These are phyloP conservation scores for Acleris holmiana DNA, from an alignment of 2,888 invertebrate species.

Conservation along the genomic window DNA sequence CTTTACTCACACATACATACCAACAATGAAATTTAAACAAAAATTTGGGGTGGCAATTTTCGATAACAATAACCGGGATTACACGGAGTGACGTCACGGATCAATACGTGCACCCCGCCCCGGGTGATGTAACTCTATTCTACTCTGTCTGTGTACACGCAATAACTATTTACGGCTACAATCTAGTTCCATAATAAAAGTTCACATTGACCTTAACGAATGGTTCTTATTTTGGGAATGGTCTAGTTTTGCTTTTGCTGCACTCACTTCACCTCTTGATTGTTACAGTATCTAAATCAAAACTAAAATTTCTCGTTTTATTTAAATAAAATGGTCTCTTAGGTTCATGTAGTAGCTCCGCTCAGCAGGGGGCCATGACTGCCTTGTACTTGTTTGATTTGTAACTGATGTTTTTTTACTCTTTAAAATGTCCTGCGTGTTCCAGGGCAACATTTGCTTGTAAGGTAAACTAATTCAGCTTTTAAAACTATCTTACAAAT, in stretches of 20 bases:
- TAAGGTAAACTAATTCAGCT: no score
- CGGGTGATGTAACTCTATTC: slow-evolving; percentile 48
- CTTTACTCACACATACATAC: slow-evolving; percentile 24
- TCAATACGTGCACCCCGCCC: slow-evolving; percentile 46
- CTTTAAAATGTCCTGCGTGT: no score
- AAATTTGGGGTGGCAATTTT: slow-evolving; percentile 27
- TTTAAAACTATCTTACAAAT: background rate
- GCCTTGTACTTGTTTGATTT: no score
- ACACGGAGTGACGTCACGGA: slow-evolving; percentile 53
- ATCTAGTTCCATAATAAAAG: slow-evolving; percentile 33
- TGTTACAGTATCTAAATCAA: no score
- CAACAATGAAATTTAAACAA: slow-evolving; percentile 27
- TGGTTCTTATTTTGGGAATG: slow-evolving; percentile 17
- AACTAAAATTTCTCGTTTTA: no score
- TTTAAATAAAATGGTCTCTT: no score
- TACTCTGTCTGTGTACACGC: slow-evolving; percentile 39
- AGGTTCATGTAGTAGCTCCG: no score
- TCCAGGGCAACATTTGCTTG: no score
- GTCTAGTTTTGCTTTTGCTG: background rate
- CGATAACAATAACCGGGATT: slow-evolving; percentile 36
- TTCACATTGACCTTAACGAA: slow-evolving; percentile 35
- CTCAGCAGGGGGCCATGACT: no score
- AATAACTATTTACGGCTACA: slow-evolving; percentile 34
- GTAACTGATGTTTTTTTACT: no score
- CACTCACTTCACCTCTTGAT: no score